Base-by-base conservation (phyloP, 1,140 invertebrate species). In the Atopsyche davidsoni region DNA sequence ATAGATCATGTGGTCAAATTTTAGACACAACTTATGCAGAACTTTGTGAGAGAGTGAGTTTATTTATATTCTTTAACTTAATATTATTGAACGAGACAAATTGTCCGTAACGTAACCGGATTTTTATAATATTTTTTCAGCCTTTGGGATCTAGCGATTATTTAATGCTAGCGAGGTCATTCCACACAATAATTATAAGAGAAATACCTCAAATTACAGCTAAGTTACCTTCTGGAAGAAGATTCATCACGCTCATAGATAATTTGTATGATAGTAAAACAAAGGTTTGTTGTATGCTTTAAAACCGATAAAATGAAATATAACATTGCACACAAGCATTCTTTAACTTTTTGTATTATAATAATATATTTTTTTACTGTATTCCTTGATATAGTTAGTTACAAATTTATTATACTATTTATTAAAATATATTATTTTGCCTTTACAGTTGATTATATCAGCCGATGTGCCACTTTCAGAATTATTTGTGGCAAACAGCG, bases 211-310 rank as follows among this genome's bases (percentile, higher is more conserved):
- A 86, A 63, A 68, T 98, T 57, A 87, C 84, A 60, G 68, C 86
- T 13, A 78, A 80, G 58, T 70, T 81, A 21, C 86, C 88, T 64
- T 90, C 89, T 13, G 88, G 92, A 71, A 83, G 91, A 40, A 79
- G 96, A 59, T 98, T 99, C 68, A 98, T 98, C 47, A 97, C 92
- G 2, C 73, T 99, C 0, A 95, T 99, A 60, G 96, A 99, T 65
- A 96, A 93, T 1, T 74, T 99, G 1, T 99, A 99, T 70, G 96
- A 99, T 67, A 89, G 94, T 62, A 86, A 82, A 74, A 89, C 94
- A 46, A 67, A 79, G 59, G 77, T 82, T 57, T 69, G 76, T 63
- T n/a, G n/a, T n/a, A n/a, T n/a, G 59, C 64, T 36, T n/a, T 13
- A 7, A 11, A 18, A 28, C 16, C 17, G 18, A 34, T 45, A 2